These are phyloP conservation scores for Cataglyphis rosenhaueri DNA, from an alignment of 2,888 invertebrate species.

Conservation along the genomic window DNA sequence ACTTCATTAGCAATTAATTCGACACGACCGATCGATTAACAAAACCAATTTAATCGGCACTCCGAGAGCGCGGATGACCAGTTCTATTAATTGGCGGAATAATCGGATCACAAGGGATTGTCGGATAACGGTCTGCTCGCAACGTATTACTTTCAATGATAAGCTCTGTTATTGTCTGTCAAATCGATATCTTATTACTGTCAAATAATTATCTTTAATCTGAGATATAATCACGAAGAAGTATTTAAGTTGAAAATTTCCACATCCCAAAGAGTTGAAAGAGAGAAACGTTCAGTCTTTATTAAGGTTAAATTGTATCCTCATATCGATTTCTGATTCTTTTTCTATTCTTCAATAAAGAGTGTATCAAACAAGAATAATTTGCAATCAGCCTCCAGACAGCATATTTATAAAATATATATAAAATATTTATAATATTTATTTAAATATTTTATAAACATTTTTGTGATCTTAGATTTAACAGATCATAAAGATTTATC, in stretches of 20 bases:
- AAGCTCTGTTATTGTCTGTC: slow-evolving; percentile 67
- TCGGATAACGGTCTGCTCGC: slow-evolving; percentile 66
- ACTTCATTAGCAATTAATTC: slow-evolving; percentile 71
- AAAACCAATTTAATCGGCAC: slow-evolving; percentile 72
- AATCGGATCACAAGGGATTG: slow-evolving; percentile 73
- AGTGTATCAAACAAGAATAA: background rate
- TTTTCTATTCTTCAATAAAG: background rate
- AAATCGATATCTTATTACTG: slow-evolving; percentile 43
- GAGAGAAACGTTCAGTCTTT: background rate
- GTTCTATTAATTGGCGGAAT: slow-evolving; percentile 76
- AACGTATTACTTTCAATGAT: slow-evolving; percentile 72
- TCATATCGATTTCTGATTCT: background rate
- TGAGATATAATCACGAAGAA: background rate
- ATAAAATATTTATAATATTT: no score
- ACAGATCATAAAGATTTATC: no score
- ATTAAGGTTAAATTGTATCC: background rate
- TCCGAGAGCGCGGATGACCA: slow-evolving; percentile 63
- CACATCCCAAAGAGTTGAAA: background rate
- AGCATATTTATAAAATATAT: no score
- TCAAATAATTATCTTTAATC: slow-evolving; percentile 1
- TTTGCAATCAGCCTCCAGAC: background rate
- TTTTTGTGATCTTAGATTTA: no score
- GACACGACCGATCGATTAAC: slow-evolving; percentile 70
- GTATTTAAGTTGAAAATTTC: background rate
- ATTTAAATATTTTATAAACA: no score